These are phyloP conservation scores for Sorex araneus DNA, from an alignment of 2,113 vertebrate species.

Conservation along the genomic window DNA sequence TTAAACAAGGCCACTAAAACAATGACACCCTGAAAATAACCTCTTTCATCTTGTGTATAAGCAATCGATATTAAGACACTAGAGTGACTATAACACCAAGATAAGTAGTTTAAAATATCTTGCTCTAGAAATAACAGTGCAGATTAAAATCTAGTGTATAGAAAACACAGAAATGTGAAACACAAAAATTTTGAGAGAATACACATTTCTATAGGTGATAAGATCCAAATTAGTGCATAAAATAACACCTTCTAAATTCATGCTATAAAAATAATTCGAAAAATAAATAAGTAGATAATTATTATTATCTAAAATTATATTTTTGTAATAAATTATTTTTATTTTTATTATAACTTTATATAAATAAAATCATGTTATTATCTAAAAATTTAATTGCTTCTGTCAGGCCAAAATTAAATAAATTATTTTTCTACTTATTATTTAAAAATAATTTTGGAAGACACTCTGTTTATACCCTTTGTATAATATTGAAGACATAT, in stretches of 20 bases:
- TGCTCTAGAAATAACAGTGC: constrained; percentile 59
- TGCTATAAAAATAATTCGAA: constrained; percentile 1
- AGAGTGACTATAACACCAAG: constrained; percentile 63
- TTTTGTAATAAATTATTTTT: too few relatives aligned
- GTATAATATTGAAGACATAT: not conserved
- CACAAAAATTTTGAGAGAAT: not conserved
- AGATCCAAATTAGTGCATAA: not conserved
- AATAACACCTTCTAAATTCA: not conserved
- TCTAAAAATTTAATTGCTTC: not conserved
- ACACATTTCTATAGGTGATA: not conserved
- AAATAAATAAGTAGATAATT: not conserved
- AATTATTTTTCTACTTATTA: not conserved
- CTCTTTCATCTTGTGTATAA: constrained; percentile 82
- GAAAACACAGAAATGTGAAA: constrained; percentile 54
- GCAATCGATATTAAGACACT: constrained; percentile 83
- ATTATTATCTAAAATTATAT: too few relatives aligned
- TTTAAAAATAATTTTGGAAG: not conserved
- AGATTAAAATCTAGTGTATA: not conserved
- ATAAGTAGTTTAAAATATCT: constrained; percentile 71
- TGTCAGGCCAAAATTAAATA: constrained; percentile 5
- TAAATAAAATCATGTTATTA: too few relatives aligned
- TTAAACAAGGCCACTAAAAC: constrained; percentile 84
- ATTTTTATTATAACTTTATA: too few relatives aligned
- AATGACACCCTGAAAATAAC: constrained; percentile 84
- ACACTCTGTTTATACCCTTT: not conserved